Evolutionary conservation across 2,888 invertebrate species (phyloP).

Genomic region (Catocala fraxini): DNA sequence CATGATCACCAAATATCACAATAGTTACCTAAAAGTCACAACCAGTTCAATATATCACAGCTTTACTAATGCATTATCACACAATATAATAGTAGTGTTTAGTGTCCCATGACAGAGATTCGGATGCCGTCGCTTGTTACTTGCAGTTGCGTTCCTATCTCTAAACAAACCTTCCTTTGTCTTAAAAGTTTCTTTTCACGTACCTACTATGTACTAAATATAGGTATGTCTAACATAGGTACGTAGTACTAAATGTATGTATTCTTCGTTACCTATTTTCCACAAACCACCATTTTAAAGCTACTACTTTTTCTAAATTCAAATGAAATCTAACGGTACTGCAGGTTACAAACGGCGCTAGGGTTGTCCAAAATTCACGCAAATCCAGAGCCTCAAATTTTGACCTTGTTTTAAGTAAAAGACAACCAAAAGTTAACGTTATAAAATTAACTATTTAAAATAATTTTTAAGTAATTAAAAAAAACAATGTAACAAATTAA

Average conservation of each 20-base stretch:
- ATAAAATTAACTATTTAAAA: slow-evolving; percentile 85
- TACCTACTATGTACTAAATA: too few relatives aligned
- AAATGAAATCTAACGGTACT: slow-evolving; percentile 50
- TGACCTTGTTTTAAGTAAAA: slow-evolving; percentile 83
- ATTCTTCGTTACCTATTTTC: background rate
- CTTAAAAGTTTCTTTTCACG: too few relatives aligned
- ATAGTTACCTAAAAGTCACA: slow-evolving; percentile 86
- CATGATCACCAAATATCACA: slow-evolving; percentile 85
- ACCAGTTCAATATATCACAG: slow-evolving; percentile 85
- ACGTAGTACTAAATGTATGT: too few relatives aligned
- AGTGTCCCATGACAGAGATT: slow-evolving; percentile 55
- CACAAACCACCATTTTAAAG: slow-evolving; percentile 13
- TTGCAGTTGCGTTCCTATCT: slow-evolving; percentile 45
- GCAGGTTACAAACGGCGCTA: slow-evolving; percentile 63
- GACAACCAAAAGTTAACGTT: slow-evolving; percentile 87
- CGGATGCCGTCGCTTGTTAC: slow-evolving; percentile 55
- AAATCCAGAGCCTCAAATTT: slow-evolving; percentile 79
- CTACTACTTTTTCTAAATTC: slow-evolving; percentile 26
- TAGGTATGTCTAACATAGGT: too few relatives aligned
- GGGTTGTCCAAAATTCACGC: slow-evolving; percentile 80
- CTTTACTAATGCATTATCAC: slow-evolving; percentile 85
- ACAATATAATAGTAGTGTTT: slow-evolving; percentile 72
- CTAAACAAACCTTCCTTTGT: too few relatives aligned
- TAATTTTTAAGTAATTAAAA: slow-evolving; percentile 82
- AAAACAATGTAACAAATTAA: slow-evolving; percentile 87